Base-by-base conservation (phyloP, 2,888 invertebrate genomes). In the Cremastinae sp. region DNA sequence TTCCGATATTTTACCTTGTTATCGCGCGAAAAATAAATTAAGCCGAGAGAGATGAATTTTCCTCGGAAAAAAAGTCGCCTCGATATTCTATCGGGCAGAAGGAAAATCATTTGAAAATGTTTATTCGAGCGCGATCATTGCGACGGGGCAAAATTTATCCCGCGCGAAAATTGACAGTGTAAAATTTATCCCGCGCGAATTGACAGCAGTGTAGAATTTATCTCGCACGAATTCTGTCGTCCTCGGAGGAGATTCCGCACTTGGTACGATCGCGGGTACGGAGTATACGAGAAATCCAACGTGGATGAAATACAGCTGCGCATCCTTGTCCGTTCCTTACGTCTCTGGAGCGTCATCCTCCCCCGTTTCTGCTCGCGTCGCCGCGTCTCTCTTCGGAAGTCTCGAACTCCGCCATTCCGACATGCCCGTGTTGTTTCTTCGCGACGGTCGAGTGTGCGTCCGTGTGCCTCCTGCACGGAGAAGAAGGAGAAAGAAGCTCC, bases 321-420 rank as follows among this genome's bases (percentile, higher is more conserved):
- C 61, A 73, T 73, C 16, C 16, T 20, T 64, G 64, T 36, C 62
- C 65, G 58, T 70, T 77, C 59, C 70, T 73, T 61, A 56, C 76
- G 54, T 65, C 64, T 73, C 59, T 73, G 76, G 51, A 73, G 69
- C 59, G 64, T 58, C 61, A 73, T 74, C 64, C 53, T 53, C 58
- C 59, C 64, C 43, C 51, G 36, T 56, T 45, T 36, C 20, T 54
- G 53, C 51, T n/a, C n/a, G n/a, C n/a, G n/a, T n/a, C n/a, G n/a
- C n/a, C n/a, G n/a, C 69, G 14, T 45, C 61, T 62, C 38, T 66
- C 65, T 61, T 36, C 16, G 38, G 70, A 38, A 49, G 49, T 38
- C 20, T 36, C 51, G 9, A 71, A 59, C 71, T 64, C 59, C 43
- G 43, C 54, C 16, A 65, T 56, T 28, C 66, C 54, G 18, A 38